phyloP scores from a whole-genome alignment of 2,113 vertebrate genomes.

The Hiodon tergisus region DNA sequence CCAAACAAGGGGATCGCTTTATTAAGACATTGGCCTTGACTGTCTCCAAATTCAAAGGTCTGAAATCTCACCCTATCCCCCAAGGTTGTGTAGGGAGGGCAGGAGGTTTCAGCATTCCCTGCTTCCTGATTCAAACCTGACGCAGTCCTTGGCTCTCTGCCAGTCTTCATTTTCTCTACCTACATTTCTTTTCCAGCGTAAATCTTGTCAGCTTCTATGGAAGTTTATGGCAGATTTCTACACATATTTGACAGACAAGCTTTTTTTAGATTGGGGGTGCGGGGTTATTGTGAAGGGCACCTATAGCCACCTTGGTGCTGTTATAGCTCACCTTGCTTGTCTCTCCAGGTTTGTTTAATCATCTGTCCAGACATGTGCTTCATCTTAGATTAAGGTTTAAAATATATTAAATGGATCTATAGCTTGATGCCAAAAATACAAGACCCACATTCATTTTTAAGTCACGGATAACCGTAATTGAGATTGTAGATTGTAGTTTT shows the following conservation, averaged over 20 bases:
- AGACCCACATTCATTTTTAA: background rate
- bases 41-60: slow-evolving; percentile 7
- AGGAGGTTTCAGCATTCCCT: background rate
- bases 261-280: slow-evolving; percentile 14
- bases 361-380: slow-evolving; percentile 10
- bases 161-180: slow-evolving; percentile 29
- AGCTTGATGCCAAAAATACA: background rate
- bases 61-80: background rate
- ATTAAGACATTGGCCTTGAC: background rate
- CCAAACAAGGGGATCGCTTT: background rate
- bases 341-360: background rate
- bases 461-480: too few relatives aligned
- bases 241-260: slow-evolving; percentile 33
- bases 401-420: background rate
- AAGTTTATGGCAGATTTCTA: slow-evolving; percentile 17
- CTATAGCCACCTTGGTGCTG: slow-evolving; percentile 46
- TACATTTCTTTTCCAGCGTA: slow-evolving; percentile 21
- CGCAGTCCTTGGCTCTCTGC: slow-evolving; percentile 32
- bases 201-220: slow-evolving; percentile 37
- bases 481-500: too few relatives aligned
- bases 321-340: slow-evolving; percentile 46
- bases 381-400: slow-evolving; percentile 8
- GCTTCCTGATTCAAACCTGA: background rate
- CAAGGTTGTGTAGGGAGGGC: background rate
- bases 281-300: slow-evolving; percentile 29